Base-by-base conservation (phyloP, 2,113 vertebrate species). In the Nothoprocta pentlandii region DNA sequence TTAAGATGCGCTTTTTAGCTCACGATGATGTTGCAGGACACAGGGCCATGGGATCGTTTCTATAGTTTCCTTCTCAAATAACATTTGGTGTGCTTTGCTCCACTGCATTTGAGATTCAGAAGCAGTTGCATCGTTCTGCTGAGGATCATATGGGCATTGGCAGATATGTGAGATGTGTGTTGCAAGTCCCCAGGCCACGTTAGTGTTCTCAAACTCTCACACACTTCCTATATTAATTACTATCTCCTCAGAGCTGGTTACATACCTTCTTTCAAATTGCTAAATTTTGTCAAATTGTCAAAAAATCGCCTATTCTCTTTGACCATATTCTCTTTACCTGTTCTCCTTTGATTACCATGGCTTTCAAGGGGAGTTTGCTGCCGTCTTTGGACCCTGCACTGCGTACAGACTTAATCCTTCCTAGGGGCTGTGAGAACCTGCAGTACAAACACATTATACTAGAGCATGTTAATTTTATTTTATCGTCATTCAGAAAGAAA, bases 291-390 rank as follows among this genome's bases (percentile, higher is more conserved):
- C 49, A 49, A 49, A 23, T 49, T 49, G 49, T 49, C 47, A 49
- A 49, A 22, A 54, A 58, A 61, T 68, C 8, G 17, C 0, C 0
- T 86, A 78, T 90, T 62, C 25, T 80, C 32, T 54, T 85, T 92
- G 62, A 49, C 46, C 21, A 3, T 49, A 17, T 34, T 34, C 34
- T 34, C 5, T 34, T 34, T 34, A 34, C 34, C 34, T 34, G 34
- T 34, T 34, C 34, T 17, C 42, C 69, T 91, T 91, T 54, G 5
- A 42, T 83, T 77, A 30, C 42, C 51, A 64, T 71, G 39, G 13
- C 8, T 73, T 91, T 90, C 7, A 15, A 30, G 44, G 80, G 47
- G 30, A 84, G 74, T 95, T 91, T 85, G 12, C 53, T 67, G 44
- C 11, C 12, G 0, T 3, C 77, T 84, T 76, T 49, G 69, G 53